Evolutionary conservation across 2,797 vertebrate species (phyloP).

Genomic region (Chelonia mydas): DNA sequence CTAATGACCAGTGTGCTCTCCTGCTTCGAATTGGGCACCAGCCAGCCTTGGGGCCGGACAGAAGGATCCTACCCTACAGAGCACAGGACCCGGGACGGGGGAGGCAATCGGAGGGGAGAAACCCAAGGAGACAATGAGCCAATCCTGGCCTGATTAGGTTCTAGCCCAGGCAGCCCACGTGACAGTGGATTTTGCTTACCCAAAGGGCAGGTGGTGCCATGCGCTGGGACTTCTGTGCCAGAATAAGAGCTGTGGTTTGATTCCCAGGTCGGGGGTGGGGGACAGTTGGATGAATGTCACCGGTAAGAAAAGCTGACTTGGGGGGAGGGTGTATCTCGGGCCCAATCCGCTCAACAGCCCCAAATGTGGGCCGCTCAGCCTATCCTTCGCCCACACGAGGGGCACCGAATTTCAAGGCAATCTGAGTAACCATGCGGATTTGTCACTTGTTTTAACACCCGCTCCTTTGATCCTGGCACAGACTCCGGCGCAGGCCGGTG

Average conservation of each 20-base stretch:
- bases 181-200: neutral
- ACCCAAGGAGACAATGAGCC: neutral
- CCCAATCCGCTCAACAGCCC: neutral
- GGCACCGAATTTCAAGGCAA: too few species aligned
- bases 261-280: neutral
- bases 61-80: neutral
- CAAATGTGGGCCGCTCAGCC: neutral
- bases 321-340: too few species aligned
- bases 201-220: neutral
- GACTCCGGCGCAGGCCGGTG: too few species aligned
- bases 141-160: too few species aligned
- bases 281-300: too few species aligned
- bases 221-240: neutral
- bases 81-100: too few species aligned
- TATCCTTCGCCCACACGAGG: fast-evolving
- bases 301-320: too few species aligned
- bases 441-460: neutral
- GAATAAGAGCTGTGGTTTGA: neutral
- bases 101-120: neutral
- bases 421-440: neutral
- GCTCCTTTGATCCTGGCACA: neutral
- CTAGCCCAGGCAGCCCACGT: too few species aligned
- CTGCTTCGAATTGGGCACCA: too few species aligned
- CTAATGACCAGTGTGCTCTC: too few species aligned
- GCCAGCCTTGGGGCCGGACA: too few species aligned